Evolutionary conservation across 2,888 invertebrate genomes (phyloP).

Genomic region (Anoplius nigerrimus): DNA sequence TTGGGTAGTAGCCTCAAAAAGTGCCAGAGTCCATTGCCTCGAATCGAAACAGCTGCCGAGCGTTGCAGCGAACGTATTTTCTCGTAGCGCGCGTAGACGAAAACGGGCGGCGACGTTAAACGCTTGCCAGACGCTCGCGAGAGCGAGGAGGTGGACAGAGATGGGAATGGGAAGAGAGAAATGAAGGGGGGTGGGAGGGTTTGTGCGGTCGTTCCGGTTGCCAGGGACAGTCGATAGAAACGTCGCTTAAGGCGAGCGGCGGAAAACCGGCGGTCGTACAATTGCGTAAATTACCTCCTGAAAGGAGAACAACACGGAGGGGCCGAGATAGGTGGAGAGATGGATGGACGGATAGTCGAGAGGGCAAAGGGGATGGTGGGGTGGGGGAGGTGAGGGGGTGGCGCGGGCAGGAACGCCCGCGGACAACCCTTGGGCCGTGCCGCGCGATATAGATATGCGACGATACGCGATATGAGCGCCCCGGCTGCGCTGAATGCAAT

Average conservation of each 20-base stretch:
- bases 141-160: neutral
- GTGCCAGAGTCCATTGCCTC: too few species aligned
- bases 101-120: too few species aligned
- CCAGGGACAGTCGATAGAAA: too few species aligned
- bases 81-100: too few species aligned
- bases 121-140: neutral
- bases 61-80: too few species aligned
- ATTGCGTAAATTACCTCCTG: conserved; percentile 7
- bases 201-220: too few species aligned
- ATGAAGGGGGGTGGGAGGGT: too few species aligned
- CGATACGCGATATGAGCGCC: conserved; percentile 33
- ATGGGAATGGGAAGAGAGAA: conserved; percentile 7
- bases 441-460: conserved; percentile 22
- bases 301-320: neutral
- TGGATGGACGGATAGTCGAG: conserved; percentile 1
- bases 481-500: conserved; percentile 52
- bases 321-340: conserved; percentile 4
- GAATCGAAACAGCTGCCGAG: too few species aligned
- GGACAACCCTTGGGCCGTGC: conserved; percentile 32
- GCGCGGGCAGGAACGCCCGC: conserved; percentile 22
- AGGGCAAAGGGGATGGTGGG: neutral
- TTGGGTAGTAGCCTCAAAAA: too few species aligned
- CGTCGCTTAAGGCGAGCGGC: conserved; percentile 20
- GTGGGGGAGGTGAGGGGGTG: conserved; percentile 5
- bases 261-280: conserved; percentile 21